phyloP scores from a whole-genome alignment of 1,140 invertebrate species.

The Eciton burchellii region DNA sequence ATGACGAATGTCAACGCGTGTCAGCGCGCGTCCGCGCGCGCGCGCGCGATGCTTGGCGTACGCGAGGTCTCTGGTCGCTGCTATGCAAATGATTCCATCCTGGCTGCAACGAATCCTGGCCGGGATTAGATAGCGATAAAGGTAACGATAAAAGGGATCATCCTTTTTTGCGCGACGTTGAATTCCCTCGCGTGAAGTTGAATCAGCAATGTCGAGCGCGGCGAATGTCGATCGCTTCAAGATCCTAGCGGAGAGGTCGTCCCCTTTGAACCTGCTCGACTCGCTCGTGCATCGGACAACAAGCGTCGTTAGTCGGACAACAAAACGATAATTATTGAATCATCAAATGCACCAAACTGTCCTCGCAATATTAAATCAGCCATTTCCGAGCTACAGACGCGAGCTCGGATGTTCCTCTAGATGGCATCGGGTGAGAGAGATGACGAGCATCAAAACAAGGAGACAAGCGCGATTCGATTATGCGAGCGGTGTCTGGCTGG shows the following conservation, averaged over 20 bases:
- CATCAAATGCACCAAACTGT: too few relatives aligned
- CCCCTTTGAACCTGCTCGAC: too few relatives aligned
- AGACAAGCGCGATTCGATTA: background rate
- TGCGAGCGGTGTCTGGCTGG: background rate
- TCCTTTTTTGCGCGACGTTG: conserved; percentile 40
- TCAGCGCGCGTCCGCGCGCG: conserved; percentile 42
- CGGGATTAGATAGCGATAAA: conserved; percentile 34
- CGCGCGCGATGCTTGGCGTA: conserved; percentile 52
- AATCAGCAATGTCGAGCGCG: background rate
- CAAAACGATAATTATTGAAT: too few relatives aligned
- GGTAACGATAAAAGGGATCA: conserved; percentile 47
- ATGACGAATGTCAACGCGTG: conserved; percentile 64
- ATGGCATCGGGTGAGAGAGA: too few relatives aligned
- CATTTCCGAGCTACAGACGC: too few relatives aligned
- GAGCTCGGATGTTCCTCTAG: too few relatives aligned
- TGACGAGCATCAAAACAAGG: background rate
- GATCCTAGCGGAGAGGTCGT: background rate
- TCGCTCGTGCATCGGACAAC: too few relatives aligned
- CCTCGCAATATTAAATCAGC: too few relatives aligned
- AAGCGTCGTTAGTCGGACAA: too few relatives aligned
- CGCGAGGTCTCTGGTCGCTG: conserved; percentile 29
- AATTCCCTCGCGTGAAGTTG: background rate
- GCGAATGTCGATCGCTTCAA: background rate
- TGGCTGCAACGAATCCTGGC: too few relatives aligned
- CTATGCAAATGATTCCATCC: conserved; percentile 57